phyloP scores from a whole-genome alignment of 2,113 vertebrate genomes.

The Holacanthus passer region DNA sequence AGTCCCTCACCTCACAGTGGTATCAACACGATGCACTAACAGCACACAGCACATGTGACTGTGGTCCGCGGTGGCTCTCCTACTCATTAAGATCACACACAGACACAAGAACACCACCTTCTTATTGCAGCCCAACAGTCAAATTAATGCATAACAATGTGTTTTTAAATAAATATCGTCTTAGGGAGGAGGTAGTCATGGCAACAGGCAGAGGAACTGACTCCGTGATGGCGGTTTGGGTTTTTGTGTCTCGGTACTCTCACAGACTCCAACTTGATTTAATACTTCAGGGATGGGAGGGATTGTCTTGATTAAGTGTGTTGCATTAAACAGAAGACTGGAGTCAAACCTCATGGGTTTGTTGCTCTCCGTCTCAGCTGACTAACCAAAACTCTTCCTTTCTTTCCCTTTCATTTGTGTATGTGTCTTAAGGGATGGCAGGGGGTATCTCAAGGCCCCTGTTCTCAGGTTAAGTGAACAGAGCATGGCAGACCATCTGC shows the following conservation, averaged over 20 bases:
- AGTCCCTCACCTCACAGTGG: not conserved
- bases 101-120: slow-evolving; percentile 21
- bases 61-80: not conserved
- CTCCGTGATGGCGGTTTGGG: slow-evolving; percentile 48
- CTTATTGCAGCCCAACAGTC: slow-evolving; percentile 35
- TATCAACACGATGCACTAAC: not conserved
- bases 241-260: slow-evolving; percentile 55
- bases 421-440: slow-evolving; percentile 5
- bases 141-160: slow-evolving; percentile 61
- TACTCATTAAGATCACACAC: slow-evolving; percentile 22
- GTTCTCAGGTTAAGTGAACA: slow-evolving; percentile 43
- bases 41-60: not conserved
- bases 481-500: slow-evolving; percentile 64
- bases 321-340: slow-evolving; percentile 39
- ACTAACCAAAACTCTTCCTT: not conserved
- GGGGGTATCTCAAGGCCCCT: not conserved
- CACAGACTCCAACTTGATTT: slow-evolving; percentile 37
- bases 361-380: slow-evolving; percentile 30
- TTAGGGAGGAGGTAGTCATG: slow-evolving; percentile 65
- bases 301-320: slow-evolving; percentile 40
- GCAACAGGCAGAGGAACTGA: slow-evolving; percentile 68
- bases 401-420: slow-evolving; percentile 8
- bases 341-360: slow-evolving; percentile 20
- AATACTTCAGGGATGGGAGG: slow-evolving; percentile 36
- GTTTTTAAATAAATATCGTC: slow-evolving; percentile 73